Evolutionary conservation across 2,888 invertebrate species (phyloP).

Genomic region (Dicyrtomina minuta): DNA sequence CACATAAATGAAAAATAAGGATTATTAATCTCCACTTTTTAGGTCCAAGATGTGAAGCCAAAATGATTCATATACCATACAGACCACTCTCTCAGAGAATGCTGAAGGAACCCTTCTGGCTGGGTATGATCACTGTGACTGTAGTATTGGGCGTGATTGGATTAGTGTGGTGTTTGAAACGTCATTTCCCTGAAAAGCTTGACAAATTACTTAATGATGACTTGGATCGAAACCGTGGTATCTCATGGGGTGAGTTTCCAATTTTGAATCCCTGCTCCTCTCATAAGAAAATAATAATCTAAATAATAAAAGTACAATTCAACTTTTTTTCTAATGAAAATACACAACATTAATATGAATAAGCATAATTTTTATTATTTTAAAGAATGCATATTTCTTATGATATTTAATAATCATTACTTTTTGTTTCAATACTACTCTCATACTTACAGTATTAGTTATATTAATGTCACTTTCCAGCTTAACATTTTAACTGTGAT

Average conservation of each 20-base stretch:
- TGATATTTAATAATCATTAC: no score
- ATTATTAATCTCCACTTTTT: conserved; percentile 52
- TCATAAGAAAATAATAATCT: no score
- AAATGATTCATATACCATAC: conserved; percentile 69
- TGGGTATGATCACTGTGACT: conserved; percentile 81
- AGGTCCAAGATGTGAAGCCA: conserved; percentile 68
- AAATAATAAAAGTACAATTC: no score
- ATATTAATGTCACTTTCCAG: no score
- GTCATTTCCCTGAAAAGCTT: conserved; percentile 82
- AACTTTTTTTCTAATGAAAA: background rate
- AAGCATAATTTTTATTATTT: background rate
- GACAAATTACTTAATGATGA: conserved; percentile 80
- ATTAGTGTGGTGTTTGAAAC: conserved; percentile 78
- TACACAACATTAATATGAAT: background rate
- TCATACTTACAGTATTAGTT: no score
- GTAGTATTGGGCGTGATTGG: conserved; percentile 76
- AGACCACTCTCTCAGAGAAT: conserved; percentile 75
- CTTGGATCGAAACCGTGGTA: conserved; percentile 67
- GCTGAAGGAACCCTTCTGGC: conserved; percentile 86
- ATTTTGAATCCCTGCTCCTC: no score
- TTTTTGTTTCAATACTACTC: no score
- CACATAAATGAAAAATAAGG: background rate
- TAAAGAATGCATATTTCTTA: no score
- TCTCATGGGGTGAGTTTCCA: conserved; percentile 52
- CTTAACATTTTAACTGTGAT: no score